Evolutionary conservation across 2,888 invertebrate genomes (phyloP).

Genomic region (Rhagonycha lutea): DNA sequence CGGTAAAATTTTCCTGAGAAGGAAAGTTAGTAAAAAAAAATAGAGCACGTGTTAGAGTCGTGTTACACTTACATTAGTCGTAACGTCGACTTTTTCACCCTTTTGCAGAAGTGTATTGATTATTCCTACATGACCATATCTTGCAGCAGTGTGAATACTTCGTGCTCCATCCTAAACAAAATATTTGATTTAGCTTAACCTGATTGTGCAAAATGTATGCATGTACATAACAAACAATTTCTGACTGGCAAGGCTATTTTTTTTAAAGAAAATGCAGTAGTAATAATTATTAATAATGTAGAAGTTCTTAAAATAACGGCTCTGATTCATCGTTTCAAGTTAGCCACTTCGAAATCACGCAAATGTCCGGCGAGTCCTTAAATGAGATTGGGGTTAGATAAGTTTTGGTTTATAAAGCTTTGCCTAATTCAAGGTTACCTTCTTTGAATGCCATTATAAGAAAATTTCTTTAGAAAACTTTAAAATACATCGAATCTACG

Average conservation of each 20-base stretch:
- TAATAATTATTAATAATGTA: neutral
- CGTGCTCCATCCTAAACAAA: constrained; percentile 83
- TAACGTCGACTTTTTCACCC: constrained; percentile 95
- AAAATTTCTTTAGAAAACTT: neutral
- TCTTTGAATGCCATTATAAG: neutral
- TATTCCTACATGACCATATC: constrained; percentile 95
- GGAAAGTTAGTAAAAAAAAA: constrained; percentile 16
- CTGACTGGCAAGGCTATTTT: neutral
- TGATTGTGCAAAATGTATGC: constrained; percentile 18
- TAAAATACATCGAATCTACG: neutral
- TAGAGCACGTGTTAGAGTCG: constrained; percentile 6
- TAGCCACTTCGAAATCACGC: neutral
- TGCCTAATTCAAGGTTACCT: neutral
- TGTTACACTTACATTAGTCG: constrained; percentile 78
- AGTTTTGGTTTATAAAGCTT: neutral
- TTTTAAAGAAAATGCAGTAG: neutral
- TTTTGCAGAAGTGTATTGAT: constrained; percentile 94
- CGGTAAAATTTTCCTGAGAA: constrained; percentile 92
- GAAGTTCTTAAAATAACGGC: neutral
- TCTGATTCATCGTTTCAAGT: neutral
- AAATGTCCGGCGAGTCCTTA: neutral
- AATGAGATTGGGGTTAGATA: neutral
- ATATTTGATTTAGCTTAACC: constrained; percentile 1
- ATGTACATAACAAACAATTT: constrained; percentile 27
- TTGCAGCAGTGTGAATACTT: constrained; percentile 96